phyloP scores from a whole-genome alignment of 2,113 vertebrate species.

The Ciconia stormi region DNA sequence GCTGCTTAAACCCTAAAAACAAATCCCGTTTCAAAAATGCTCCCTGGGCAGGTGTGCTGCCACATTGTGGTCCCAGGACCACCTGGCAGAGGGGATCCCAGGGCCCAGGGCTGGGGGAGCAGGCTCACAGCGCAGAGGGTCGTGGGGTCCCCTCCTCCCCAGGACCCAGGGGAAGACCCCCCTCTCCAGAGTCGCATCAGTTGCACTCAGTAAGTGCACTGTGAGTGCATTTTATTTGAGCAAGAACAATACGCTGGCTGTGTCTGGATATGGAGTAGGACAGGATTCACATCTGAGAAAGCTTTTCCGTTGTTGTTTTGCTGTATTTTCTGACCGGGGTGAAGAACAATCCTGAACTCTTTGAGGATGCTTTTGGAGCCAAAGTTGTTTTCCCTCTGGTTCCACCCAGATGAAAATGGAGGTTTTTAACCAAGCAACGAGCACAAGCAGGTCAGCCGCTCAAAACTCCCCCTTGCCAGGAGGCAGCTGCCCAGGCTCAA shows the following conservation, averaged over 20 bases:
- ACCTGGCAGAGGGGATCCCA: neutral
- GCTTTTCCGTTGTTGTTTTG: neutral
- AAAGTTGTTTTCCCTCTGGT: conserved; percentile 6
- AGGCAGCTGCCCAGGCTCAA: conserved; percentile 42
- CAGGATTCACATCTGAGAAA: neutral
- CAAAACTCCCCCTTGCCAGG: conserved; percentile 28
- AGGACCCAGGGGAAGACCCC: neutral
- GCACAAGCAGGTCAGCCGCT: conserved; percentile 24
- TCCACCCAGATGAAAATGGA: conserved; percentile 22
- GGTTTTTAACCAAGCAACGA: conserved; percentile 5
- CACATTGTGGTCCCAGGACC: rapidly evolving
- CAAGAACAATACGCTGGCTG: neutral
- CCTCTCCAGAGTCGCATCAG: neutral
- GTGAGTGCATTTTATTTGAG: neutral
- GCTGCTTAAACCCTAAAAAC: neutral
- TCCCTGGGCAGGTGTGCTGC: neutral
- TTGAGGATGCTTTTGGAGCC: neutral
- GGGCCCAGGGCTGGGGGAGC: too few species aligned
- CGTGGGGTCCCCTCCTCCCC: rapidly evolving
- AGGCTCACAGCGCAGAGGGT: rapidly evolving
- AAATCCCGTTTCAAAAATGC: neutral
- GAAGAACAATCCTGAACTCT: neutral
- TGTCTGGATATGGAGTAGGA: neutral
- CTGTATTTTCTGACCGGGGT: neutral
- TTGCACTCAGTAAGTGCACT: neutral